These are phyloP conservation scores for Magallana ariakensis DNA, from an alignment of 1,140 invertebrate genomes.

Conservation along the genomic window DNA sequence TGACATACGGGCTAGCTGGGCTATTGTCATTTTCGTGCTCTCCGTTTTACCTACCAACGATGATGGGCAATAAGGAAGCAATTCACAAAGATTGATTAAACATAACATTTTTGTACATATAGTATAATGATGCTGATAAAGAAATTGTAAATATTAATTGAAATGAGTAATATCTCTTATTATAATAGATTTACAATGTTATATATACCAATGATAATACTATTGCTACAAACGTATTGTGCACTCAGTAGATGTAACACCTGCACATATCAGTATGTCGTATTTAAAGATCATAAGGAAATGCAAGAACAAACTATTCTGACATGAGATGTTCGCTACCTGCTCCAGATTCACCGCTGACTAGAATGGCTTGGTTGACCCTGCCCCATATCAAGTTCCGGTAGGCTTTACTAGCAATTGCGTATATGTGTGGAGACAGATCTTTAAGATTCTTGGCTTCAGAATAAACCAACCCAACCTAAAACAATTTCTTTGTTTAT, in stretches of 20 bases:
- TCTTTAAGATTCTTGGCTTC: slow-evolving; percentile 53
- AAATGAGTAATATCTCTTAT: too few species aligned
- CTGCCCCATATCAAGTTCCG: slow-evolving; percentile 88
- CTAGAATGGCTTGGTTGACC: slow-evolving; percentile 90
- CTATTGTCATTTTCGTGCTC: slow-evolving; percentile 67
- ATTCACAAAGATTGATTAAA: too few species aligned
- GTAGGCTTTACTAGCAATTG: slow-evolving; percentile 87
- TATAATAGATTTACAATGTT: too few species aligned
- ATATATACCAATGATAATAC: too few species aligned
- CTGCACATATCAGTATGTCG: too few species aligned
- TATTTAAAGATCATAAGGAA: too few species aligned
- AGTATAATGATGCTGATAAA: too few species aligned
- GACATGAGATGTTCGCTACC: slow-evolving; percentile 53
- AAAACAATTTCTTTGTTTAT: background rate
- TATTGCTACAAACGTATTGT: too few species aligned
- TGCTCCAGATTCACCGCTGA: slow-evolving; percentile 95
- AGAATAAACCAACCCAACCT: slow-evolving; percentile 60
- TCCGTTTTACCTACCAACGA: slow-evolving; percentile 68
- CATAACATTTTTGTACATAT: too few species aligned
- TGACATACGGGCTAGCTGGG: slow-evolving; percentile 63
- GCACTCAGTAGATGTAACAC: too few species aligned
- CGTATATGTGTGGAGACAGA: slow-evolving; percentile 88
- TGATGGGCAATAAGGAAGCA: background rate
- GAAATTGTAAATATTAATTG: too few species aligned
- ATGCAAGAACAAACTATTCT: too few species aligned